These are phyloP conservation scores for Heliconius hortense DNA, from an alignment of 2,888 invertebrate species.

Conservation along the genomic window DNA sequence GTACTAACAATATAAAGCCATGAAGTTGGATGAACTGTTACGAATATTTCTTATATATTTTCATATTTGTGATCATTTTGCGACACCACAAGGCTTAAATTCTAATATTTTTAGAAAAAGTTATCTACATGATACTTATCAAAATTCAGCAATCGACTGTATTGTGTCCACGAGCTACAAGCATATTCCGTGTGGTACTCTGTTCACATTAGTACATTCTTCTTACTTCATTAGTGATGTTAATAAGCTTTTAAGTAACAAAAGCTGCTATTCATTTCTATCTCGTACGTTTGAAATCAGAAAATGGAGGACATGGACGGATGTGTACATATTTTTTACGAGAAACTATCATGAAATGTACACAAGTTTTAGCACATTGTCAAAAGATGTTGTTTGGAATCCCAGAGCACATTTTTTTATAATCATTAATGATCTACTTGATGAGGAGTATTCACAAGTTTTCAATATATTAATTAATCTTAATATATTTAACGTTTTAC, in stretches of 20 bases:
- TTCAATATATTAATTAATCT: constrained; percentile 50
- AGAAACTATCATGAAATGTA: constrained; percentile 47
- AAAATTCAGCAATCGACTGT: constrained; percentile 20
- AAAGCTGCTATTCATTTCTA: constrained; percentile 50
- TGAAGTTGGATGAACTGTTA: neutral
- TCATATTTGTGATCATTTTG: neutral
- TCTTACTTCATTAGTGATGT: constrained; percentile 35
- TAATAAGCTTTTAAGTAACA: constrained; percentile 44
- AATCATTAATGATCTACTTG: constrained; percentile 41
- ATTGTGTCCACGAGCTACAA: constrained; percentile 20
- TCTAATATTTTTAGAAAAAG: neutral
- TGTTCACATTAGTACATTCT: constrained; percentile 25
- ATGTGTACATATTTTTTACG: constrained; percentile 55
- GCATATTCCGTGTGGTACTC: constrained; percentile 26
- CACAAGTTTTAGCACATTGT: constrained; percentile 47
- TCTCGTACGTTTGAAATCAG: constrained; percentile 45
- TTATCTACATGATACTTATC: neutral
- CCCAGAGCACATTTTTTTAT: constrained; percentile 57
- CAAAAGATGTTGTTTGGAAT: constrained; percentile 56
- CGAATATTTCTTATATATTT: neutral
- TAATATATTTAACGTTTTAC: constrained; percentile 52
- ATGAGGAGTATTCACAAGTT: constrained; percentile 43
- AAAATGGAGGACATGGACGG: constrained; percentile 49
- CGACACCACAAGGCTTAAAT: neutral
- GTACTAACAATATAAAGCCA: neutral